Evolutionary conservation across 2,888 invertebrate genomes (phyloP).

Genomic region (Acronicta leporina): DNA sequence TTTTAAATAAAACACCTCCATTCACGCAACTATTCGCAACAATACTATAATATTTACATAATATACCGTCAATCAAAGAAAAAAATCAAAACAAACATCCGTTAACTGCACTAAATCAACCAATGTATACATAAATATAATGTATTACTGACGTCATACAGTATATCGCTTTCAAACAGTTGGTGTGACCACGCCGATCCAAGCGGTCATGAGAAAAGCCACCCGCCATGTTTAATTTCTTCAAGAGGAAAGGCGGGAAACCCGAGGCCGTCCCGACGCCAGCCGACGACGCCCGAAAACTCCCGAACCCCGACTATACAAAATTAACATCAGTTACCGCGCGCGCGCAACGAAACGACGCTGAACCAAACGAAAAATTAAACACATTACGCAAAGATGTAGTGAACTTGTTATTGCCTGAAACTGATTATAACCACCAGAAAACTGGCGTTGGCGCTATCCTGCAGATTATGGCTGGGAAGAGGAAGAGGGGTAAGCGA

Average conservation of each 20-base stretch:
- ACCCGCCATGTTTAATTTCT: conserved; percentile 84
- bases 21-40: neutral
- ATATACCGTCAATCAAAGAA: conserved; percentile 9
- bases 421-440: conserved; percentile 78
- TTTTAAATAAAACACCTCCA: conserved; percentile 1
- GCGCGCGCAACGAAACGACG: conserved; percentile 68
- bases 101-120: conserved; percentile 38
- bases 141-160: conserved; percentile 16
- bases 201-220: conserved; percentile 71
- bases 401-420: conserved; percentile 82
- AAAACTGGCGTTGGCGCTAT: conserved; percentile 81
- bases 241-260: conserved; percentile 85
- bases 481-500: conserved; percentile 71
- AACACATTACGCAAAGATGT: conserved; percentile 80
- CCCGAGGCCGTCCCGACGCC: conserved; percentile 69
- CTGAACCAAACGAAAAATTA: conserved; percentile 64
- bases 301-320: conserved; percentile 64
- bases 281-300: conserved; percentile 67
- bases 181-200: conserved; percentile 57
- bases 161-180: conserved; percentile 63
- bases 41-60: conserved; percentile 12
- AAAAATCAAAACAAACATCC: conserved; percentile 24
- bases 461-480: conserved; percentile 85
- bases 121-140: conserved; percentile 9
- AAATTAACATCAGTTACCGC: conserved; percentile 71